Percentiles rank a stretch among this genome's conserved stretches.
These are phyloP conservation scores for Rhegmatorhina hoffmannsi DNA, from an alignment of 2,113 vertebrate species.

Conservation along the genomic window DNA sequence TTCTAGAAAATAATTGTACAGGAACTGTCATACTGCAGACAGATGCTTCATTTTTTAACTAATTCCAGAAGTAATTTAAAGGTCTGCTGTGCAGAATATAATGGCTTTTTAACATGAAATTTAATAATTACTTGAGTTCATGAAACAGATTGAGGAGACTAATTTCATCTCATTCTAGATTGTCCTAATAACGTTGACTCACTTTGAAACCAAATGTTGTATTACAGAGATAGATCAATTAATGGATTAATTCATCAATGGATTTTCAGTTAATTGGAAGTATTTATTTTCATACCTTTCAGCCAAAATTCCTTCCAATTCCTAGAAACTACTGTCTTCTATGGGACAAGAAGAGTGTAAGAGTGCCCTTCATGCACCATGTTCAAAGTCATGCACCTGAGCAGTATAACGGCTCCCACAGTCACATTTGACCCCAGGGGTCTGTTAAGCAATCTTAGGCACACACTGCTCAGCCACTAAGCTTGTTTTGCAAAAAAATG, in stretches of 20 bases:
- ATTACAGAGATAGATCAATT: background rate
- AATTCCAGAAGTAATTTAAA: conserved; percentile 9
- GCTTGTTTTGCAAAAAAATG: background rate
- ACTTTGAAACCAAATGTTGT: background rate
- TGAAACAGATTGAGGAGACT: background rate
- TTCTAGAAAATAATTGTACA: background rate
- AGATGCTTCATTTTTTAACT: background rate
- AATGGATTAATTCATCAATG: background rate
- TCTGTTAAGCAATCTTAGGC: background rate
- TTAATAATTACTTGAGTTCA: conserved; percentile 4
- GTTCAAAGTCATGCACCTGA: background rate
- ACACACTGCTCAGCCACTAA: background rate
- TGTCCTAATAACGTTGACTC: background rate
- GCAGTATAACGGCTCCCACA: background rate
- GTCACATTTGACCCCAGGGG: background rate
- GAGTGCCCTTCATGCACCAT: background rate
- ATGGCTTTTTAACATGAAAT: background rate
- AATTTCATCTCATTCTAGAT: background rate
- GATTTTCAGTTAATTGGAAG: background rate
- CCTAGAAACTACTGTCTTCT: background rate
- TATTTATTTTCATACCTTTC: background rate
- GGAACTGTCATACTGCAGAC: background rate
- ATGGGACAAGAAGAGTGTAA: background rate
- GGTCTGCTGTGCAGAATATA: background rate
- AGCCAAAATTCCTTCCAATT: background rate